These are phyloP conservation scores for Odontesthes bonariensis DNA, from an alignment of 2,113 vertebrate species.

Conservation along the genomic window DNA sequence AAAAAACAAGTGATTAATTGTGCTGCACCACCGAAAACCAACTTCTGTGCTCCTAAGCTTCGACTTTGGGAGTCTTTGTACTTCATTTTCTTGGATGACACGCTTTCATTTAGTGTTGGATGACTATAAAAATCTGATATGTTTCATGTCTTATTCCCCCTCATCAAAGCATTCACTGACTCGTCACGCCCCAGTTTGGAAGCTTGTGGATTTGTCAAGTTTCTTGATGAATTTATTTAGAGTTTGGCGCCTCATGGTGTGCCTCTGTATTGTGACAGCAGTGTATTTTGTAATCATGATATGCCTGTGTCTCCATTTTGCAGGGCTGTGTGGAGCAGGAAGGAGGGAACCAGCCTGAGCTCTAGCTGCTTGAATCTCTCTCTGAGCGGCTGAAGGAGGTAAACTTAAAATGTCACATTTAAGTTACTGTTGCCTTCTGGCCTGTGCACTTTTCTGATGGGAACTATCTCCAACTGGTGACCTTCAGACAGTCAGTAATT, in stretches of 20 bases:
- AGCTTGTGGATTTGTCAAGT: neutral
- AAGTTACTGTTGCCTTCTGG: neutral
- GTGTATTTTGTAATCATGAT: neutral
- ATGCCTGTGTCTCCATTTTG: neutral
- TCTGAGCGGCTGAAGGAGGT: slow-evolving; percentile 57
- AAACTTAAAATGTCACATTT: slow-evolving; percentile 1
- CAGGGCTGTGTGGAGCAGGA: slow-evolving; percentile 61
- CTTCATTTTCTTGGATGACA: neutral
- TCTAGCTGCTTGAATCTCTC: slow-evolving; percentile 64
- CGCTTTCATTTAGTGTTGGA: neutral
- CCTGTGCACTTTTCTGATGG: neutral
- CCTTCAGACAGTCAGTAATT: neutral
- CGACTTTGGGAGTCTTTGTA: no score
- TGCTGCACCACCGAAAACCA: neutral
- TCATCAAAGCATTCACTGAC: neutral
- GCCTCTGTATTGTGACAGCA: neutral
- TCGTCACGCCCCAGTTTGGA: neutral
- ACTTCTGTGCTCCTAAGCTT: neutral
- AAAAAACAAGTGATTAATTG: no score
- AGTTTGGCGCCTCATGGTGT: neutral
- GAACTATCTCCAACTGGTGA: neutral
- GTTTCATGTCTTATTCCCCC: neutral
- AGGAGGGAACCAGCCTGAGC: slow-evolving; percentile 44
- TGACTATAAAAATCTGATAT: neutral
- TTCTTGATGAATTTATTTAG: neutral